Evolutionary conservation across 92 coral and sea anemone species (phyloP).

Genomic region (Zoanthus solanderi): DNA sequence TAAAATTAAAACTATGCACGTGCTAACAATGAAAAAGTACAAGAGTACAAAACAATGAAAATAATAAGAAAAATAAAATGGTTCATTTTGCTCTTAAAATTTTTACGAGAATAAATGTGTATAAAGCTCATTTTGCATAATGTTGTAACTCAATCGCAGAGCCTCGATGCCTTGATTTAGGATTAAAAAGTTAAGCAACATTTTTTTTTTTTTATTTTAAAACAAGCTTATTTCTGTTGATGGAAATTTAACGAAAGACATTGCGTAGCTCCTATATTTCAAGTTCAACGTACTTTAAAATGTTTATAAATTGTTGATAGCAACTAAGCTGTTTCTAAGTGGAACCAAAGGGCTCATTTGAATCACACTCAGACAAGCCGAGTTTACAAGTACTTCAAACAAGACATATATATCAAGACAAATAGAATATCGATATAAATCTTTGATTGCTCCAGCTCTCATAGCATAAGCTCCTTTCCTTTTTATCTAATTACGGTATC

Average conservation of each 20-base stretch:
- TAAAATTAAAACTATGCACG: too few species aligned
- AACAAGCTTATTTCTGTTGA: too few species aligned
- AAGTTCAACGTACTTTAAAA: background rate
- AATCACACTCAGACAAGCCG: background rate
- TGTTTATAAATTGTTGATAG: conserved; percentile 10
- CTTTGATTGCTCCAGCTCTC: background rate
- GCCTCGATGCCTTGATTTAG: too few species aligned
- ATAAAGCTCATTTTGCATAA: too few species aligned
- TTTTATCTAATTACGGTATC: conserved; percentile 4
- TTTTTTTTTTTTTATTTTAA: too few species aligned
- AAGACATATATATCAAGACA: background rate
- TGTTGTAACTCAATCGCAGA: too few species aligned
- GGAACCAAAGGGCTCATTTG: background rate
- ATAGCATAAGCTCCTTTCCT: background rate
- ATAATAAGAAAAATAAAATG: too few species aligned
- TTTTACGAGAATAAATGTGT: too few species aligned
- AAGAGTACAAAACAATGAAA: too few species aligned
- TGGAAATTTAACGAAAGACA: background rate
- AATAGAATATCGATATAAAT: background rate
- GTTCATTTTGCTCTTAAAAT: too few species aligned
- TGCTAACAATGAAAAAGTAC: too few species aligned
- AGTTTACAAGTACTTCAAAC: background rate
- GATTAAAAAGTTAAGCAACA: too few species aligned
- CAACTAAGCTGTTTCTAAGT: conserved; percentile 1
- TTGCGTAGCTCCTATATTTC: conserved; percentile 19